Conservation (phyloP, 2,113 vertebrate species). For the Tangachromis dhanisi region DNA sequence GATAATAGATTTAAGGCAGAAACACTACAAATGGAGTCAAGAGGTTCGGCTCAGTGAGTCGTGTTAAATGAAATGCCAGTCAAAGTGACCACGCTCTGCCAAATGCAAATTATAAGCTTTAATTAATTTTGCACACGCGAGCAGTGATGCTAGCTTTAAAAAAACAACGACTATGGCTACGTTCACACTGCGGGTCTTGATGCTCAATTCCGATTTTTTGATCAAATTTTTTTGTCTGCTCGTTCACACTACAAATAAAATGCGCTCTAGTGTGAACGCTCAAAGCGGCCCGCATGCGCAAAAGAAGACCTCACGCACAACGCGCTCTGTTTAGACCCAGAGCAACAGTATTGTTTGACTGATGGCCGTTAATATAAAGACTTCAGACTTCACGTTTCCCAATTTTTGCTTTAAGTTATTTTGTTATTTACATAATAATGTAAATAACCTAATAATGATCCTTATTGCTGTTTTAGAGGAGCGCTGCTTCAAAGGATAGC, state of each 20-base stretch:
- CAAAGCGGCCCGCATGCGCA: too few relatives aligned
- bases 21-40: background rate
- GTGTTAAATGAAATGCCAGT: background rate
- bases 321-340: too few relatives aligned
- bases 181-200: rapidly evolving
- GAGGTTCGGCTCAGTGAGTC: background rate
- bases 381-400: rapidly evolving
- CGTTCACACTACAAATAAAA: too few relatives aligned
- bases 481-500: too few relatives aligned
- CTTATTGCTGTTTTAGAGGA: too few relatives aligned
- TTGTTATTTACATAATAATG: too few relatives aligned
- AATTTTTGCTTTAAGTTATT: too few relatives aligned
- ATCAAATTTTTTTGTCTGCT: too few relatives aligned
- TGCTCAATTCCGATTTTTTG: rapidly evolving
- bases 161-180: rapidly evolving
- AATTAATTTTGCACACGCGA: background rate
- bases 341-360: too few relatives aligned
- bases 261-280: too few relatives aligned
- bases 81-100: background rate
- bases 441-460: too few relatives aligned
- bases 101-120: background rate
- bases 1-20: background rate
- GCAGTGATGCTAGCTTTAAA: background rate
- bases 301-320: rapidly evolving
- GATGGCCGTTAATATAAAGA: too few relatives aligned